A percentile compares a stretch with the other conserved stretches of the same genome.
These are phyloP conservation scores for Campopleginae sp. DNA, from an alignment of 2,888 invertebrate species.

Conservation along the genomic window DNA sequence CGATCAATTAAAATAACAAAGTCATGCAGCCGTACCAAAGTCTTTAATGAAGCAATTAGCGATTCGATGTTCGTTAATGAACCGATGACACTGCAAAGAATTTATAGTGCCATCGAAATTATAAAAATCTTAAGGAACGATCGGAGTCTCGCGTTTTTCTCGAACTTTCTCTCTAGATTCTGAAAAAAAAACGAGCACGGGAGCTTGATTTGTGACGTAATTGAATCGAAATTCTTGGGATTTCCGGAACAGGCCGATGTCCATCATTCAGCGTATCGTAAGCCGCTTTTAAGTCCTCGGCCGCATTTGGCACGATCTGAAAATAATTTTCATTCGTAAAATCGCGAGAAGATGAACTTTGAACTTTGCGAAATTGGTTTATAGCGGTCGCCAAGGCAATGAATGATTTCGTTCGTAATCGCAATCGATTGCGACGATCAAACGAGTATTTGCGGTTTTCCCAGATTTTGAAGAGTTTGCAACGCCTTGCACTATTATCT, in stretches of 20 bases:
- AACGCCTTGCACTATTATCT: constrained; percentile 1
- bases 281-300: not conserved
- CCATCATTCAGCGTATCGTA: not conserved
- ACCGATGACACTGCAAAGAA: too few relatives aligned
- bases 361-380: not conserved
- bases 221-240: not conserved
- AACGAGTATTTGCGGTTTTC: not conserved
- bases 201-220: too few relatives aligned
- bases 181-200: too few relatives aligned
- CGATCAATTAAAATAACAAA: too few relatives aligned
- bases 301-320: not conserved
- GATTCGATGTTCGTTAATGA: too few relatives aligned
- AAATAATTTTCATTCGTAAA: not conserved
- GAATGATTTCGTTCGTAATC: not conserved
- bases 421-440: constrained; percentile 21
- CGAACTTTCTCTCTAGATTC: too few relatives aligned
- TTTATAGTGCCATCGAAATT: too few relatives aligned
- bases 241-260: not conserved
- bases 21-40: too few relatives aligned
- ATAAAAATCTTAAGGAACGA: too few relatives aligned
- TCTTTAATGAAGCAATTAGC: too few relatives aligned
- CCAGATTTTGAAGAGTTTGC: not conserved
- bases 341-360: not conserved
- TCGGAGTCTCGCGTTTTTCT: too few relatives aligned
- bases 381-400: not conserved